Evolutionary conservation across 2,113 vertebrate genomes (phyloP), one percentile per base, ranked within the genome.

Genomic region (Dasyornis broadbenti): DNA sequence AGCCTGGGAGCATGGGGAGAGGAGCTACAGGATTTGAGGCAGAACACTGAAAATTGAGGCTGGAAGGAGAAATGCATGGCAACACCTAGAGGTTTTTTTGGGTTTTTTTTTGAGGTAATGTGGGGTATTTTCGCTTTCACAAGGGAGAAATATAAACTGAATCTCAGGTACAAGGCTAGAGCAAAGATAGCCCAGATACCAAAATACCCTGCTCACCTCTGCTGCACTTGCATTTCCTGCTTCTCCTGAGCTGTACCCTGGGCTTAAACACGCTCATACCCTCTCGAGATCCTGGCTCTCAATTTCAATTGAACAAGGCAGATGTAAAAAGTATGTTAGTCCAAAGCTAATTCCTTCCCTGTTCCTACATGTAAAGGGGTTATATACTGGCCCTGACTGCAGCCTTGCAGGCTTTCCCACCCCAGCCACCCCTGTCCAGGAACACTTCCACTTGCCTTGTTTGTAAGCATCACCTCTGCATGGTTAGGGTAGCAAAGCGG

Each of bases 81-180:
- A 65, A 45, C 7, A 53, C 7, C 15, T 49, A 4, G 0, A 35
- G 24, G 8, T 28, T 2, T 30, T 56, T 53, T 66, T 42, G 0
- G 33, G 24, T 6, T 28, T 2, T 30, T 56, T 53, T 66, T 42
- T 70, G 9, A 53, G 59, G 33, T 72, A 90, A 87, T 17, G 9
- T 24, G 26, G 2, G 4, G 11, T 7, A 6, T 31, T 60, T 57
- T 61, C 0, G 0, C 35, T 28, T 76, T 30, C 49, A 35, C 14
- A 16, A 73, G 33, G 19, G 15, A 77, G 50, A 70, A 81, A 13
- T 35, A 57, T 5, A 56, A 94, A 68, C 40, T 15, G 31, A 77
- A 49, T 35, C n/a, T 61, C 0, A 0, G 15, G 28, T 86, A 54
- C 17, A 63, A 78, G 33, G 30, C 35, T 66, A 47, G 52, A 86